These are phyloP conservation scores for Sphenodon punctatus DNA, from an alignment of 2,797 vertebrate species.

Conservation along the genomic window DNA sequence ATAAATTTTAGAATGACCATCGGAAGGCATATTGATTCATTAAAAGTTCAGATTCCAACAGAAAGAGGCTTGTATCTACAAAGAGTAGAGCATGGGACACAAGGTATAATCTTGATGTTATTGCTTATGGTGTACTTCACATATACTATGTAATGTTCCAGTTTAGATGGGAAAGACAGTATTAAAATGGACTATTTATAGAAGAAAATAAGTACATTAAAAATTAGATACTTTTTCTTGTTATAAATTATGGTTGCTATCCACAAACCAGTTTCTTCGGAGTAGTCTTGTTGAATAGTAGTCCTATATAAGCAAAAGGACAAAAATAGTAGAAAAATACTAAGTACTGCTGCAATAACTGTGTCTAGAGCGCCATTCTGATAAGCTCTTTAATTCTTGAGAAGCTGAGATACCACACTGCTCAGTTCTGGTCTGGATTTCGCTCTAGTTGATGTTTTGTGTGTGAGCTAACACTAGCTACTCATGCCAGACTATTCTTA, in stretches of 20 bases:
- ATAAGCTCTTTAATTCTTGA: too few species aligned
- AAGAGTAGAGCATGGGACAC: not conserved
- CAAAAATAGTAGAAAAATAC: too few species aligned
- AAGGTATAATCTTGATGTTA: not conserved
- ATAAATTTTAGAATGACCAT: not conserved
- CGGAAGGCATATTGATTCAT: not conserved
- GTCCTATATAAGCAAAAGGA: too few species aligned
- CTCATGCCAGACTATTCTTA: too few species aligned
- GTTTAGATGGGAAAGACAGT: not conserved
- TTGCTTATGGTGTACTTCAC: not conserved
- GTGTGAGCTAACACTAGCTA: too few species aligned
- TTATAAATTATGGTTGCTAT: not conserved
- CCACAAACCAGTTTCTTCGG: too few species aligned
- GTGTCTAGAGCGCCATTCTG: too few species aligned
- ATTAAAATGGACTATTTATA: not conserved
- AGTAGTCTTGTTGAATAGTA: too few species aligned
- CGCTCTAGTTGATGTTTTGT: not conserved
- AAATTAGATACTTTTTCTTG: not conserved
- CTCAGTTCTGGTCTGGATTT: constrained; percentile 1
- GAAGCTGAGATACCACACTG: not conserved
- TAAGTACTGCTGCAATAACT: too few species aligned
- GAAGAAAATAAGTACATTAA: not conserved
- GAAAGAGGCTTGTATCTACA: not conserved
- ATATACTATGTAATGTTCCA: not conserved
- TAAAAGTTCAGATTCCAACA: not conserved